Evolutionary conservation across 1,140 invertebrate genomes (phyloP).

Genomic region (Philopotamus ludificatus): DNA sequence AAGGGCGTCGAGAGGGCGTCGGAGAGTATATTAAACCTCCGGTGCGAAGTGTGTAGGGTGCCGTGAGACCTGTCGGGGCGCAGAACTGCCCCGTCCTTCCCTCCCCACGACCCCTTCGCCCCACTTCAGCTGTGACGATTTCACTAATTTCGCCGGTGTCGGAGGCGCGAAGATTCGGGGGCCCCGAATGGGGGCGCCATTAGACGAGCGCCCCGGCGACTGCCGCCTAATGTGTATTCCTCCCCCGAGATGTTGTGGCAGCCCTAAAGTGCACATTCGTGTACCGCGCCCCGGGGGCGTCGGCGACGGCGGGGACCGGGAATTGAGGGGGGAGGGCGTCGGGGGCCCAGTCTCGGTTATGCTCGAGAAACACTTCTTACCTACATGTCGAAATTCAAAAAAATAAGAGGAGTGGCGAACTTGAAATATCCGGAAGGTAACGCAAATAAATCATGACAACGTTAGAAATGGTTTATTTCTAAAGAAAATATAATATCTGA

Average conservation of each 20-base stretch:
- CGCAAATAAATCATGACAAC: too few relatives aligned
- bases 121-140: background rate
- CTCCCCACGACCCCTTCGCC: too few relatives aligned
- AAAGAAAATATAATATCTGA: too few relatives aligned
- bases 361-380: conserved; percentile 7
- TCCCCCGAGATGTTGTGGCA: conserved; percentile 31
- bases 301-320: too few relatives aligned
- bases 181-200: conserved; percentile 6
- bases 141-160: conserved; percentile 22
- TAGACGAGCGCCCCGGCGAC: background rate
- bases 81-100: too few relatives aligned
- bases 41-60: too few relatives aligned
- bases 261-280: conserved; percentile 40
- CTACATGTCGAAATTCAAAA: background rate
- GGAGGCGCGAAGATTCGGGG: conserved; percentile 11
- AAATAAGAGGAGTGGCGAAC: too few relatives aligned
- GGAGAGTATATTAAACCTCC: too few relatives aligned
- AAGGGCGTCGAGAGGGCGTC: too few relatives aligned
- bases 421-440: too few relatives aligned
- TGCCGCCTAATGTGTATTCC: conserved; percentile 27
- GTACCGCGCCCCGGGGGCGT: conserved; percentile 21
- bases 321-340: background rate
- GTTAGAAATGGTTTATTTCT: too few relatives aligned
- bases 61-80: too few relatives aligned
- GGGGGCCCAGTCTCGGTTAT: background rate